phyloP scores from a whole-genome alignment of 2,888 invertebrate species.

The Philereme transversata region DNA sequence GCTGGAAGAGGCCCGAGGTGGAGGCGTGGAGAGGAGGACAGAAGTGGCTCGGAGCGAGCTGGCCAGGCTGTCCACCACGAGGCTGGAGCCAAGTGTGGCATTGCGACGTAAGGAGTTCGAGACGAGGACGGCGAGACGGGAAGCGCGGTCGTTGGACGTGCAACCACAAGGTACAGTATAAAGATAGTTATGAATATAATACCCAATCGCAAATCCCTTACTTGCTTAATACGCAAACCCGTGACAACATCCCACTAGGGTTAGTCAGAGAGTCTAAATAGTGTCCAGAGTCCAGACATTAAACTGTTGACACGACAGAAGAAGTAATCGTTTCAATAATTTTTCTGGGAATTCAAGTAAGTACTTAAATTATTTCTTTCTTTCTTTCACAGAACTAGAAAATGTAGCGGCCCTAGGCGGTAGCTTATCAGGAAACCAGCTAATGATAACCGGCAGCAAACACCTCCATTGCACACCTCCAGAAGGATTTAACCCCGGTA shows the following conservation, averaged over 20 bases:
- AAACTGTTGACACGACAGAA: no score
- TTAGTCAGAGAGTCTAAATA: no score
- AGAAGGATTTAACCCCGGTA: slow-evolving; percentile 83
- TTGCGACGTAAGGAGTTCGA: slow-evolving; percentile 89
- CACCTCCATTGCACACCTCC: slow-evolving; percentile 91
- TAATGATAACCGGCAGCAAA: slow-evolving; percentile 90
- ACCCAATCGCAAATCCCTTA: no score
- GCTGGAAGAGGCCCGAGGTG: slow-evolving; percentile 87
- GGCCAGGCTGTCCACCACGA: slow-evolving; percentile 86
- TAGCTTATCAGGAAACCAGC: slow-evolving; percentile 89
- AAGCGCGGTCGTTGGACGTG: slow-evolving; percentile 76
- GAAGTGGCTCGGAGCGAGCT: slow-evolving; percentile 88
- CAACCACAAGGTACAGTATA: slow-evolving; percentile 58
- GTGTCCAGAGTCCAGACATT: no score
- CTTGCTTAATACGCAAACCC: no score
- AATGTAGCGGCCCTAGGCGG: slow-evolving; percentile 75
- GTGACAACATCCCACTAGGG: neutral
- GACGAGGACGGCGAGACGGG: slow-evolving; percentile 73
- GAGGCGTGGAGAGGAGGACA: slow-evolving; percentile 84
- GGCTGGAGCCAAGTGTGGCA: slow-evolving; percentile 90
- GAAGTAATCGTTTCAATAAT: no score
- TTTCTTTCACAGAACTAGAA: slow-evolving; percentile 71
- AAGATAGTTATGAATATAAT: no score
- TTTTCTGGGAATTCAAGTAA: neutral
- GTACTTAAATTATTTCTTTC: neutral